Percentiles rank a stretch among this genome's conserved stretches.
Conservation (phyloP, 2,888 invertebrate genomes). For the Lamellibrachia satsuma region DNA sequence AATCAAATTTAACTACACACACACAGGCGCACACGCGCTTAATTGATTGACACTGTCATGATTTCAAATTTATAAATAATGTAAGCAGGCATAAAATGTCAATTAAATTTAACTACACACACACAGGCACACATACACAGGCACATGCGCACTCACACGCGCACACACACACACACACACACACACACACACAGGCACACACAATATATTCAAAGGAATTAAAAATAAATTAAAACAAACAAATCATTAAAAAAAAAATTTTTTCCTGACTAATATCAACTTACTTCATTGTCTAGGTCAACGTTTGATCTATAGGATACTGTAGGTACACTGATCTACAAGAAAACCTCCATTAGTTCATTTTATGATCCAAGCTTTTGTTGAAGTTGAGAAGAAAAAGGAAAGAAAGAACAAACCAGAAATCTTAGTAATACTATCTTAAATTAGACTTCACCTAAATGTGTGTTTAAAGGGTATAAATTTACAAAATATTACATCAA, state of each 20-base stretch:
- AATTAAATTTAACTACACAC: not conserved
- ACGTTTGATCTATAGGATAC: not conserved
- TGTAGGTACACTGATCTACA: not conserved
- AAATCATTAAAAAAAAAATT: not conserved
- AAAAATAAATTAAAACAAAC: no score
- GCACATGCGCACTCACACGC: no score
- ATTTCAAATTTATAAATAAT: not conserved
- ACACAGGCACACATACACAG: not conserved
- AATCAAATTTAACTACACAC: not conserved
- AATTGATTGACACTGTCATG: not conserved
- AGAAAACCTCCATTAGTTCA: not conserved
- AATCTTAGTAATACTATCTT: no score
- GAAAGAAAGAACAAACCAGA: no score
- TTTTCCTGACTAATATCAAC: not conserved
- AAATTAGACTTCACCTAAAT: no score
- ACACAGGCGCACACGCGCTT: not conserved
- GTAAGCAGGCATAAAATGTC: not conserved
- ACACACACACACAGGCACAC: no score
- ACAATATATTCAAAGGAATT: no score
- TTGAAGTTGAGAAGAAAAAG: no score
- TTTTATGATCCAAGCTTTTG: no score
- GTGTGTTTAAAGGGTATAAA: no score
- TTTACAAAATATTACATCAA: no score
- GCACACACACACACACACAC: no score
- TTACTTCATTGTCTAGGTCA: not conserved